These are phyloP conservation scores for Aplocera efformata DNA, from an alignment of 2,888 invertebrate species.

Conservation along the genomic window DNA sequence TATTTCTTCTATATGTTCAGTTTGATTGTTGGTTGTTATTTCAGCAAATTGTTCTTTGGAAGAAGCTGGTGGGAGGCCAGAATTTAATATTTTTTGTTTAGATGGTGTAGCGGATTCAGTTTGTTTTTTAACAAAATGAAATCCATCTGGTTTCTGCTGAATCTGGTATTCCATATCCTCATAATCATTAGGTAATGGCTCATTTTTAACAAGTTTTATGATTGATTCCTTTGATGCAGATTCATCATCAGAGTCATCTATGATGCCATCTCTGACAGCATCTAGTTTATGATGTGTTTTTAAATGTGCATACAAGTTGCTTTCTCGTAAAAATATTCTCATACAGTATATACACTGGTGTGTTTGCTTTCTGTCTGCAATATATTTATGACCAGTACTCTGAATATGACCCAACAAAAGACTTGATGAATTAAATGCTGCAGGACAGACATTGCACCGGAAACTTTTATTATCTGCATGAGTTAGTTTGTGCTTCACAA, in stretches of 20 bases:
- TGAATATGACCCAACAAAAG: conserved; percentile 76
- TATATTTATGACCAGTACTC: conserved; percentile 77
- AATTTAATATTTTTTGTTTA: conserved; percentile 68
- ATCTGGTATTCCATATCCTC: conserved; percentile 58
- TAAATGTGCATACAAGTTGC: conserved; percentile 86
- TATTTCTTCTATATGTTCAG: conserved; percentile 45
- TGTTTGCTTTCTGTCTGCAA: conserved; percentile 62
- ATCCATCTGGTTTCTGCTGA: conserved; percentile 53
- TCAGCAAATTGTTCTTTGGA: conserved; percentile 28
- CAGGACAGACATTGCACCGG: conserved; percentile 77
- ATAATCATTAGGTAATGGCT: conserved; percentile 50
- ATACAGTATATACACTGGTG: conserved; percentile 87
- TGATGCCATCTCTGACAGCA: conserved; percentile 83
- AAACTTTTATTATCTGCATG: conserved; percentile 72
- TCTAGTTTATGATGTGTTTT: conserved; percentile 83
- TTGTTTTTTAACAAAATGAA: conserved; percentile 39
- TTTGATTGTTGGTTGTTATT: conserved; percentile 31
- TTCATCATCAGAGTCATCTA: conserved; percentile 80
- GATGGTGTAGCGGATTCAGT: conserved; percentile 32
- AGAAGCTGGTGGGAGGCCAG: conserved; percentile 47
- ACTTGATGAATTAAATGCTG: conserved; percentile 66
- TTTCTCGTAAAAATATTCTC: conserved; percentile 84
- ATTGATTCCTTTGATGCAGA: conserved; percentile 27
- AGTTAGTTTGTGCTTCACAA: conserved; percentile 85
- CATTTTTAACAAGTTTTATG: conserved; percentile 44